Percentiles rank a stretch among this genome's conserved stretches.
Evolutionary conservation across 2,113 vertebrate species (phyloP).

Genomic region (Nesospiza acunhae): DNA sequence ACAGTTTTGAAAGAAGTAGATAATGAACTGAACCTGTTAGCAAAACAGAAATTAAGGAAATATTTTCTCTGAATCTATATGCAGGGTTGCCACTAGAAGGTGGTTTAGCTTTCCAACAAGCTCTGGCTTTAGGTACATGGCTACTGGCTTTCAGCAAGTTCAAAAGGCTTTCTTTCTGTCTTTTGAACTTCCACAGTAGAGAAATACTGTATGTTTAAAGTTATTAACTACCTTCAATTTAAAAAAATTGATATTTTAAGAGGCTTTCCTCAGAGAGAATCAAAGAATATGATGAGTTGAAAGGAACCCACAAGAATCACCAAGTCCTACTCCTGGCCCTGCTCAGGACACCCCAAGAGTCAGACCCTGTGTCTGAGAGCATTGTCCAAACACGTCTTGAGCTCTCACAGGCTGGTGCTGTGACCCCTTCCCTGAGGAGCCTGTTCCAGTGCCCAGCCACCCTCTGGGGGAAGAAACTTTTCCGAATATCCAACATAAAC

Average conservation of each 20-base stretch:
- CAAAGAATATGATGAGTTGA: neutral
- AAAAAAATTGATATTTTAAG: neutral
- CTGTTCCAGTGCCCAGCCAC: accelerated
- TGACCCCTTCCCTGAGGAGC: neutral
- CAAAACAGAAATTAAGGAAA: neutral
- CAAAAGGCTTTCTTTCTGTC: neutral
- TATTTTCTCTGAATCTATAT: neutral
- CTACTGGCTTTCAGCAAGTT: neutral
- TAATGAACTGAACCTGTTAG: neutral
- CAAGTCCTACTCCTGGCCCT: accelerated
- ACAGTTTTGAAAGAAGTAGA: neutral
- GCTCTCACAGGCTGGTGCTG: neutral
- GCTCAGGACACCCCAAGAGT: neutral
- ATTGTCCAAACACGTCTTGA: neutral
- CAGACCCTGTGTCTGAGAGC: neutral
- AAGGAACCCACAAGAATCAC: neutral
- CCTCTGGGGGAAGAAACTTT: neutral
- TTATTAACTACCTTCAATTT: neutral
- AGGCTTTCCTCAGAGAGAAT: neutral
- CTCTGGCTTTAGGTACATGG: neutral
- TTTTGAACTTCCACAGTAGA: neutral
- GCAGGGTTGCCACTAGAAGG: neutral
- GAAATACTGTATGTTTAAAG: neutral
- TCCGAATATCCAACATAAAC: neutral
- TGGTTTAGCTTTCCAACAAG: neutral